Evolutionary conservation across 2,888 invertebrate genomes (phyloP), one percentile per base, ranked within the genome.

Genomic region (Cephalotes varians): DNA sequence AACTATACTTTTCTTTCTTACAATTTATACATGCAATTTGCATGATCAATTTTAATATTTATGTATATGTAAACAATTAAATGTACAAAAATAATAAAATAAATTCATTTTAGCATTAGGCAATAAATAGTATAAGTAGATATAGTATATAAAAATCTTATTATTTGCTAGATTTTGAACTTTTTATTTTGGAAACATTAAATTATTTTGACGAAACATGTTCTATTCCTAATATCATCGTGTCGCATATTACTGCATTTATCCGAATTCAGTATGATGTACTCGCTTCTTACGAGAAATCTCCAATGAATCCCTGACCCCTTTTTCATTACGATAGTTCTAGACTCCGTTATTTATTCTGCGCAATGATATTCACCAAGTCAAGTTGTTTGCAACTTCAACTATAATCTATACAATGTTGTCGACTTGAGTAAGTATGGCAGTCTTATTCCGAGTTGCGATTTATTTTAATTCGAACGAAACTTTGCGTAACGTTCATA

Each of bases 321-420:
- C 15, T 47, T 62, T 60, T 60, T 62, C 18, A 31, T 69, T n/a
- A 44, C 15, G 15, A 21, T 31, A 1, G n/a, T 62, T 72, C 12
- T 58, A 62, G 28, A 15, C 15, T 5, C 44, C 34, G 62, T 62
- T 73, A 73, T 73, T 62, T 73, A 47, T 74, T 60, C 34, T 18
- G 6, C 10, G 47, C 47, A 62, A 34, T 62, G 21, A 21, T 73
- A 44, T 58, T 60, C 34, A 3, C 60, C 21, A 25, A 73, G 58
- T 44, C 15, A 44, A 73, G 47, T 74, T 60, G 73, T 60, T 62
- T 21, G 21, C 15, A 74, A 74, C 62, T 74, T 31, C 10, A 47
- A 34, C 21, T 62, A 74, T 47, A 73, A 73, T 73, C 44, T n/a
- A 44, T 44, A 58, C 25, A 60, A 60, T 7, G 72, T 40, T 40